phyloP scores from a whole-genome alignment of 2,888 invertebrate species.

The Troides oblongomaculatus region DNA sequence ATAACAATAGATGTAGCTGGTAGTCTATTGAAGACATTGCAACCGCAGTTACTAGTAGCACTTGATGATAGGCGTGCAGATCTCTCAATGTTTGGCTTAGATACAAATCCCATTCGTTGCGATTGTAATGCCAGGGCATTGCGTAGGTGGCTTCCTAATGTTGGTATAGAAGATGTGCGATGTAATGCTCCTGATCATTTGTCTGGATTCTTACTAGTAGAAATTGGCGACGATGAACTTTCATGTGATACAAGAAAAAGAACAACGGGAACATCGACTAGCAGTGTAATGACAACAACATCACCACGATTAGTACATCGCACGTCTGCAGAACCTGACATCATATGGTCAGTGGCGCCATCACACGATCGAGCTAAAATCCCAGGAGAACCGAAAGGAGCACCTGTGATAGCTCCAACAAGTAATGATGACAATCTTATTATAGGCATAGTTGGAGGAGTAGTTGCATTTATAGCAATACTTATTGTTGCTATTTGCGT shows the following conservation, averaged over 20 bases:
- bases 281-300: conserved; percentile 67
- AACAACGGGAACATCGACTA: conserved; percentile 66
- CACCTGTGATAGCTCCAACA: conserved; percentile 79
- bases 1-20: conserved; percentile 89
- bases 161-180: conserved; percentile 81
- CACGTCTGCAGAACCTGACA: conserved; percentile 89
- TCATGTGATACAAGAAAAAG: conserved; percentile 86
- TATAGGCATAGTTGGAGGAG: conserved; percentile 96
- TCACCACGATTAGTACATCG: conserved; percentile 78
- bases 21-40: conserved; percentile 87
- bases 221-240: conserved; percentile 89
- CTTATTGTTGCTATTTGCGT: conserved; percentile 94
- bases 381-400: conserved; percentile 81
- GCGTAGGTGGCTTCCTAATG: conserved; percentile 86
- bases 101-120: conserved; percentile 90
- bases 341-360: conserved; percentile 93
- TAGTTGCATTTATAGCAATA: conserved; percentile 93
- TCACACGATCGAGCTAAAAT: conserved; percentile 81
- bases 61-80: conserved; percentile 90
- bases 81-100: conserved; percentile 86
- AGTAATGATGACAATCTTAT: conserved; percentile 95
- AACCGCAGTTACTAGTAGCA: conserved; percentile 88
- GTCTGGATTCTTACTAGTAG: conserved; percentile 83
- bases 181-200: conserved; percentile 87
- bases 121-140: conserved; percentile 91